A percentile compares a stretch with the other conserved stretches of the same genome.
Conservation (phyloP, 2,888 invertebrate genomes). For the Nymphalis urticae region DNA sequence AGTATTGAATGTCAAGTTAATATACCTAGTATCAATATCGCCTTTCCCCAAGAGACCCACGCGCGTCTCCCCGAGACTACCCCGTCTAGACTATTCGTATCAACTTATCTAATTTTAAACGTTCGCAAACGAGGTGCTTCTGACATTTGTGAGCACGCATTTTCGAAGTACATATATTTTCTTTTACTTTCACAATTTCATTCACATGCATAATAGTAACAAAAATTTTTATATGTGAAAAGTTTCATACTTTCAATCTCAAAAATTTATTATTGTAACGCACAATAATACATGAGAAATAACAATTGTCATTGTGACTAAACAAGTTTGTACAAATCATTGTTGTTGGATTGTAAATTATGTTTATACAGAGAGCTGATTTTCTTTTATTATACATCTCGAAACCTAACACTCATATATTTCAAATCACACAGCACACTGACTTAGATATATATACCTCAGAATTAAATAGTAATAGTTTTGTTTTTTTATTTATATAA, state of each 20-base stretch:
- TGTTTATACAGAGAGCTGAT: no score
- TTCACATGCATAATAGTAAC: constrained; percentile 22
- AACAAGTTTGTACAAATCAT: constrained; percentile 3
- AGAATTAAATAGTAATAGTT: no score
- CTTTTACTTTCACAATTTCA: constrained; percentile 37
- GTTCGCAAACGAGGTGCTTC: constrained; percentile 51
- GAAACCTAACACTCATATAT: no score
- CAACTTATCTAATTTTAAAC: constrained; percentile 59
- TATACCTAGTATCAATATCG: constrained; percentile 54
- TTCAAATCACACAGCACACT: no score
- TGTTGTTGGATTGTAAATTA: not conserved
- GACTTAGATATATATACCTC: no score
- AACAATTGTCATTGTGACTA: not conserved
- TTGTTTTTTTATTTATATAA: no score
- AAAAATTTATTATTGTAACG: constrained; percentile 7
- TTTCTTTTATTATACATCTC: not conserved
- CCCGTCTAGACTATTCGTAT: constrained; percentile 71
- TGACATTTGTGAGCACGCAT: constrained; percentile 40
- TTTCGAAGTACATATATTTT: constrained; percentile 45
- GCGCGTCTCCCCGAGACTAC: constrained; percentile 49
- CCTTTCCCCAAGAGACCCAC: constrained; percentile 46
- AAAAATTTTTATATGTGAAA: constrained; percentile 24
- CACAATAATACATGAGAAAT: not conserved
- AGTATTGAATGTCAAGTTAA: constrained; percentile 66
- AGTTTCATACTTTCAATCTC: constrained; percentile 15